Base-by-base conservation (phyloP, 2,888 invertebrate species). In the Idaea straminata region DNA sequence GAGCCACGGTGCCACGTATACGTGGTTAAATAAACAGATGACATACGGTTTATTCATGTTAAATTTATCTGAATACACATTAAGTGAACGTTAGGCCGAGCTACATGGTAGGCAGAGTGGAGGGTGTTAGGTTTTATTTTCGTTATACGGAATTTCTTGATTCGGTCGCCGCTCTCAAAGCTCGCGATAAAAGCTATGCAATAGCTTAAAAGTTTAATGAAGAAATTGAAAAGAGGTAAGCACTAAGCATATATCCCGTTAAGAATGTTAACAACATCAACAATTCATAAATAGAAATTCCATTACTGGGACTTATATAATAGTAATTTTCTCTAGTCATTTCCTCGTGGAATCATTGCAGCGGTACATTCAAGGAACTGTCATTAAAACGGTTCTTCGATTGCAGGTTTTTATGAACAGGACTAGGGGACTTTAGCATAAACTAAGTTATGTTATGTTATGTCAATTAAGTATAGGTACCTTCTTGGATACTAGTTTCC, bases 361-460 rank as follows among this genome's bases (percentile, higher is more conserved):
- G 83, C 87, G 84, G 86, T 78, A 78, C 80, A 80, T 82, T 77
- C 79, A 82, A 87, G 86, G 86, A 86, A 86, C 85, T 81, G 81
- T 84, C 86, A 89, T 91, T 89, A 91, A 86, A 90, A 91, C 91
- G 91, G 90, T 85, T 79, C 83, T 81, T 86, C 76, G 79, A 88
- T 88, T 85, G 83, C 84, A 74, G 84, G 71, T 78, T 81, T 79
- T 75, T 61, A 76, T 69, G 75, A 77, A 72, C 81, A 84, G 84
- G 84, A 82, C 47, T 76, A 74, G 76, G 66, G 72, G 73, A 64
- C 78, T 83, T 83, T 78, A 78, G 47, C 7, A 13, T 47, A 47
- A 47, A 47, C 47, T 0, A 13, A 47, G 10, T 47, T 47, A 47
- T 10, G 47, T 47, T 7, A 47, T 47, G 3, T 47, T n/a, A 47